Evolutionary conservation across 2,888 invertebrate species (phyloP).

Genomic region (Sarcophaga carnaria): DNA sequence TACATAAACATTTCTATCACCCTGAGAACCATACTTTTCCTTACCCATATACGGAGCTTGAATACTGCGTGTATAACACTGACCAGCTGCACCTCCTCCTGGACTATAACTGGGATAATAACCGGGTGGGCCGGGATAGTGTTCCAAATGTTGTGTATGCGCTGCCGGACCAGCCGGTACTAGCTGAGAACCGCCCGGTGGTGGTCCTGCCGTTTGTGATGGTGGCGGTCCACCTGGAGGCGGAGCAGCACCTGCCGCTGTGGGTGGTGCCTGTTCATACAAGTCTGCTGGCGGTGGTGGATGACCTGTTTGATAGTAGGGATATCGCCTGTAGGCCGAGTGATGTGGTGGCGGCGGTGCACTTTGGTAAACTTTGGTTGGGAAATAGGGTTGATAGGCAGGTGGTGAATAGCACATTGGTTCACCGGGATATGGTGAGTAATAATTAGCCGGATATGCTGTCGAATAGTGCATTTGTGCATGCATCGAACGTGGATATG

Average conservation of each 20-base stretch:
- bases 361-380: conserved; percentile 83
- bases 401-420: conserved; percentile 83
- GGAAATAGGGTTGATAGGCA: conserved; percentile 83
- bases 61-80: conserved; percentile 84
- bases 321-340: conserved; percentile 78
- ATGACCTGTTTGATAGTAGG: conserved; percentile 77
- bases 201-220: conserved; percentile 73
- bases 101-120: conserved; percentile 84
- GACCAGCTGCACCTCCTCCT: conserved; percentile 79
- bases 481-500: conserved; percentile 80
- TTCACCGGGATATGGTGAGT: conserved; percentile 81
- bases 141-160: conserved; percentile 82
- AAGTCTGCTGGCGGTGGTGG: conserved; percentile 77
- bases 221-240: conserved; percentile 70
- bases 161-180: conserved; percentile 81
- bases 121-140: conserved; percentile 83
- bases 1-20: conserved; percentile 26
- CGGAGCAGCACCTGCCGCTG: conserved; percentile 64
- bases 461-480: conserved; percentile 82
- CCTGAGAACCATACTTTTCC: conserved; percentile 81
- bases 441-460: conserved; percentile 81
- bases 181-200: conserved; percentile 79
- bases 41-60: conserved; percentile 82
- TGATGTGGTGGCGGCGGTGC: conserved; percentile 75
- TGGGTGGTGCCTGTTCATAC: conserved; percentile 77